Conservation (phyloP, 2,113 vertebrate species). For the Prunella himalayana region DNA sequence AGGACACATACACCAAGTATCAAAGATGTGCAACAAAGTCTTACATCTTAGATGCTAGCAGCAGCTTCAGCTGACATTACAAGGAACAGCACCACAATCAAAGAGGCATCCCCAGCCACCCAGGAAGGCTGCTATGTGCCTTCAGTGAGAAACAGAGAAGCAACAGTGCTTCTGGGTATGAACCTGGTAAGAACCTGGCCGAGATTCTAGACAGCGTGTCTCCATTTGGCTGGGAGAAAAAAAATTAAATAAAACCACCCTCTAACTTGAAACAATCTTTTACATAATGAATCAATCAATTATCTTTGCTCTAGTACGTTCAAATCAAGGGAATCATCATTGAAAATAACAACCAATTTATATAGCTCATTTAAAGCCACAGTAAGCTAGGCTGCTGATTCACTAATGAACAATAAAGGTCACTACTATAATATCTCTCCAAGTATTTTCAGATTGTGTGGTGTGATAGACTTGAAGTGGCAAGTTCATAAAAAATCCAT, state of each 20-base stretch:
- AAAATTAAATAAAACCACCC: neutral
- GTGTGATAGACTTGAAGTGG: neutral
- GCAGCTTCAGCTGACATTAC: neutral
- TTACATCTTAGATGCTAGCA: rapidly evolving
- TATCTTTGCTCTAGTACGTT: conserved; percentile 27
- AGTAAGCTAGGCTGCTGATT: conserved; percentile 13
- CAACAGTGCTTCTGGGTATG: neutral
- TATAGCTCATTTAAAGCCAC: conserved; percentile 46
- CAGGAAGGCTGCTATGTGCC: neutral
- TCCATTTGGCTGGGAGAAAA: neutral
- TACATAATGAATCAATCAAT: conserved; percentile 61
- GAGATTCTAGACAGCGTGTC: neutral
- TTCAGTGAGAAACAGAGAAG: neutral
- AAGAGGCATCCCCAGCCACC: neutral
- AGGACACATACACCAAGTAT: neutral
- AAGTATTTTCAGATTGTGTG: neutral
- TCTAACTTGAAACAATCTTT: conserved; percentile 44
- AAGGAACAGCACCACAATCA: neutral
- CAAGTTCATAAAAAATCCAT: neutral
- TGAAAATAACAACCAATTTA: conserved; percentile 57
- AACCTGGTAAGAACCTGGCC: neutral
- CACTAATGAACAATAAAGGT: conserved; percentile 64
- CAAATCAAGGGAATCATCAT: conserved; percentile 48
- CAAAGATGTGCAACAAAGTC: neutral
- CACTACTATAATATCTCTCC: conserved; percentile 9